Percentiles rank a stretch among this genome's conserved stretches.
These are phyloP conservation scores for Smittia sp. DNA, from an alignment of 2,888 invertebrate genomes.

Conservation along the genomic window DNA sequence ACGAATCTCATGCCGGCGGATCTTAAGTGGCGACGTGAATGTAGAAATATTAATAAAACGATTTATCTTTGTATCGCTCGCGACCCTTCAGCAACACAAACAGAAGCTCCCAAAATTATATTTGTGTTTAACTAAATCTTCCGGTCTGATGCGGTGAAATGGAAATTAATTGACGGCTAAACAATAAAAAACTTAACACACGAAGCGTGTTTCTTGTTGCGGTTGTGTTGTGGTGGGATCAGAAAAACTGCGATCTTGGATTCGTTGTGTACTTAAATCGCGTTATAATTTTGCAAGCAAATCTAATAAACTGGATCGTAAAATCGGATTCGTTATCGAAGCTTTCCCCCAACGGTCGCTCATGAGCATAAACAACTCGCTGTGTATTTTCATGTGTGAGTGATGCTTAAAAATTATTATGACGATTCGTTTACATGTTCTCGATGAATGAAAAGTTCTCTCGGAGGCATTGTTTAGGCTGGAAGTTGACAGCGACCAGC, in stretches of 20 bases:
- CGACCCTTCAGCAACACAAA: slow-evolving; percentile 5
- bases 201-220: neutral
- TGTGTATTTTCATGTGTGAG: too few relatives aligned
- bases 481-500: too few relatives aligned
- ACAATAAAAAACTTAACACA: slow-evolving; percentile 6
- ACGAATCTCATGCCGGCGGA: neutral
- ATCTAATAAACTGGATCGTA: too few relatives aligned
- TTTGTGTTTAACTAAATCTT: slow-evolving; percentile 39
- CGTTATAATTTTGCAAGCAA: too few relatives aligned
- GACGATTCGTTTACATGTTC: too few relatives aligned
- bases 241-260: too few relatives aligned
- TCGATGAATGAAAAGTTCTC: neutral
- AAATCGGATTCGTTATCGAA: too few relatives aligned
- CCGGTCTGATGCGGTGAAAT: slow-evolving; percentile 41
- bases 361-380: too few relatives aligned
- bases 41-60: neutral
- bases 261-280: too few relatives aligned
- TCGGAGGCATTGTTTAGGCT: slow-evolving; percentile 5
- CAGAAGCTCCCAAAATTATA: slow-evolving; percentile 14
- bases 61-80: neutral
- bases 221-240: too few relatives aligned
- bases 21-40: neutral
- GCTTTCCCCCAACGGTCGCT: too few relatives aligned
- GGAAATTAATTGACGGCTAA: slow-evolving; percentile 39
- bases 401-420: neutral